These are phyloP conservation scores for Pipra filicauda DNA, from an alignment of 2,113 vertebrate genomes.

Conservation along the genomic window DNA sequence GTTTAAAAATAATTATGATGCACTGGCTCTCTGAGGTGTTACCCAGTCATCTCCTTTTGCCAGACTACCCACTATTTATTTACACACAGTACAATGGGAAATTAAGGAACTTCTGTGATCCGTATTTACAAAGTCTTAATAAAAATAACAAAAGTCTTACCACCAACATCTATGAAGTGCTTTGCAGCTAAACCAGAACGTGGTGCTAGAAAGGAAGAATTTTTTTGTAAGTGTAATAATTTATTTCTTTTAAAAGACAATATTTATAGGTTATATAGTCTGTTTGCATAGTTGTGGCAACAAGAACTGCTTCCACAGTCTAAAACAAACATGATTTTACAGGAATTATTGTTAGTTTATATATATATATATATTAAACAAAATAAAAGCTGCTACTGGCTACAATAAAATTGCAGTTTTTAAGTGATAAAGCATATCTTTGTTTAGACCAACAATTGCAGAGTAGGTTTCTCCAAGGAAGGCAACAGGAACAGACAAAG, in stretches of 20 bases:
- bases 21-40: background rate
- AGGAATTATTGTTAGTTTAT: background rate
- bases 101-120: background rate
- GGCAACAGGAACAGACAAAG: background rate
- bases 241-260: background rate
- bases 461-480: background rate
- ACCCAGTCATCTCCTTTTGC: background rate
- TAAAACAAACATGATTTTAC: background rate
- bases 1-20: background rate
- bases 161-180: slow-evolving; percentile 95
- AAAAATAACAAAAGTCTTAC: slow-evolving; percentile 72
- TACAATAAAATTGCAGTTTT: background rate
- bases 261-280: background rate
- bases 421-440: background rate
- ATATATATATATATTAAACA: background rate
- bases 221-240: background rate
- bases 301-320: background rate
- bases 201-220: slow-evolving; percentile 79
- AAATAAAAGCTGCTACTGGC: background rate
- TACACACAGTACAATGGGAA: background rate
- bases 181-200: slow-evolving; percentile 94
- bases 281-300: background rate
- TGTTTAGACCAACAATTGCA: background rate
- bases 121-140: background rate
- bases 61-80: background rate